Conservation (phyloP, 2,888 invertebrate species). For the Escarpia spicata region DNA sequence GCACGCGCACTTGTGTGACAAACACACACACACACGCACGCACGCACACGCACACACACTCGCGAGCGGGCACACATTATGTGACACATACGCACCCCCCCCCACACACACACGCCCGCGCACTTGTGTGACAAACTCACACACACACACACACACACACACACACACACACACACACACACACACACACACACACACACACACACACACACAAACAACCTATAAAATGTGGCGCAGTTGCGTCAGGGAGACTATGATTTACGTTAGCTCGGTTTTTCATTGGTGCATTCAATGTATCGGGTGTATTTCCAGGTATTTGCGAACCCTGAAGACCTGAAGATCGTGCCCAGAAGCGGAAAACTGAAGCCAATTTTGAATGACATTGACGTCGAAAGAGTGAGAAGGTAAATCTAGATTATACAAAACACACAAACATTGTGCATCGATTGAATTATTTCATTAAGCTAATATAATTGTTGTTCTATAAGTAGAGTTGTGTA, state of each 20-base stretch:
- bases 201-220: not conserved
- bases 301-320: not conserved
- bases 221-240: not conserved
- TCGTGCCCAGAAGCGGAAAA: not conserved
- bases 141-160: not conserved
- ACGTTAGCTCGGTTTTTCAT: not conserved
- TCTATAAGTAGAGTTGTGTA: no score
- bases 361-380: not conserved
- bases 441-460: no score
- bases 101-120: no score
- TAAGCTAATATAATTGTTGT: no score
- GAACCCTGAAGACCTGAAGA: not conserved
- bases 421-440: not conserved
- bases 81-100: no score
- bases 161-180: not conserved
- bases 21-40: not conserved
- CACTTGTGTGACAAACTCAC: no score
- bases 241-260: not conserved
- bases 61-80: no score
- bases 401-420: not conserved
- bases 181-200: not conserved
- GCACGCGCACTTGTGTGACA: no score
- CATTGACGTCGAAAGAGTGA: not conserved
- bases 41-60: not conserved
- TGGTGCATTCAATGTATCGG: not conserved